phyloP scores from a whole-genome alignment of 2,888 invertebrate species.

The Drosophila rubida region DNA sequence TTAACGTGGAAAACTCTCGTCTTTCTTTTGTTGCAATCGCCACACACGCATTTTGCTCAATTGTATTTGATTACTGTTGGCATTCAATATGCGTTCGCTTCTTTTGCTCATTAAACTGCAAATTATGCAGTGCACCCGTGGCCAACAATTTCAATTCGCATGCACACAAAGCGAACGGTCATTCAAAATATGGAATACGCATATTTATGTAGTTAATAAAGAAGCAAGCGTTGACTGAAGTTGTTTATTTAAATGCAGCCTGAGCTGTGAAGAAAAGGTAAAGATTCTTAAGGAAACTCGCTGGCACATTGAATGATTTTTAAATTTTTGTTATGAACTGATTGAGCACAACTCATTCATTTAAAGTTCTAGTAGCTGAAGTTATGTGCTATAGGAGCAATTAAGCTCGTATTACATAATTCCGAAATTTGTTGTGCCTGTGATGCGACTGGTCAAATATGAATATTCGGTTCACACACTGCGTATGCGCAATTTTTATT shows the following conservation, averaged over 20 bases:
- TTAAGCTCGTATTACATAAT: background rate
- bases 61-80: conserved; percentile 59
- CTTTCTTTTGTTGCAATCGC: conserved; percentile 46
- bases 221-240: background rate
- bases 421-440: background rate
- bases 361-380: too few species aligned
- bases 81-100: conserved; percentile 44
- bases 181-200: background rate
- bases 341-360: too few species aligned
- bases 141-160: conserved; percentile 44
- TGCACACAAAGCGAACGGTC: conserved; percentile 21
- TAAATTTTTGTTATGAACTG: too few species aligned
- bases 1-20: conserved; percentile 58
- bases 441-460: background rate
- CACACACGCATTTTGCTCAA: conserved; percentile 38
- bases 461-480: conserved; percentile 17
- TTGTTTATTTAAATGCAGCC: background rate
- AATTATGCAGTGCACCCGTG: conserved; percentile 35
- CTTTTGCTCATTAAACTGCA: conserved; percentile 65
- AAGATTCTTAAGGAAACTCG: background rate
- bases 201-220: background rate
- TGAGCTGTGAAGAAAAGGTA: background rate
- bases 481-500: conserved; percentile 66
- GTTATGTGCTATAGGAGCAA: background rate
- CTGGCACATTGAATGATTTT: too few species aligned